Percentiles rank a stretch among this genome's conserved stretches.
phyloP scores from a whole-genome alignment of 2,797 vertebrate genomes.

The Erethizon dorsatum region DNA sequence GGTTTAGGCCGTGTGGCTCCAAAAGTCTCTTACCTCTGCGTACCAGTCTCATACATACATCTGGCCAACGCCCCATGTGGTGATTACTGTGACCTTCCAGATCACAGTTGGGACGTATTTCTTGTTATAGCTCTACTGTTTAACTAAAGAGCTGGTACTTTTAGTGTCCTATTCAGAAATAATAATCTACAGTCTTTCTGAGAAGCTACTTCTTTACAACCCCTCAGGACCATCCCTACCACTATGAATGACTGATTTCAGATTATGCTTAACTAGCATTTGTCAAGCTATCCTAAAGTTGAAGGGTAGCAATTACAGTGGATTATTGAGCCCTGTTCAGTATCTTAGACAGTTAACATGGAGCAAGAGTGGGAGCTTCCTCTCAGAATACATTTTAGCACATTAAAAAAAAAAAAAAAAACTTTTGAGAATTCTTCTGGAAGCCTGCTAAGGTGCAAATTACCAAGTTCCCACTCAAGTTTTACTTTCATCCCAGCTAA shows the following conservation, averaged over 20 bases:
- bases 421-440: background rate
- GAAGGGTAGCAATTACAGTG: background rate
- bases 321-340: background rate
- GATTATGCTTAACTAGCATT: background rate
- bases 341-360: background rate
- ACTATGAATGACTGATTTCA: background rate
- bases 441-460: background rate
- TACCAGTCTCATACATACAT: background rate
- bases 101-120: background rate
- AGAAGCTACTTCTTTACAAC: background rate
- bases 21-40: background rate
- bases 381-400: constrained; percentile 17
- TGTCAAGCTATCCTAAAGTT: background rate
- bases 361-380: background rate
- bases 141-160: background rate
- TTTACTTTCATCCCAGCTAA: background rate
- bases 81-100: background rate
- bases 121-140: too few species aligned
- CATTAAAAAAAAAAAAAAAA: background rate
- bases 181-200: background rate
- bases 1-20: background rate
- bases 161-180: background rate
- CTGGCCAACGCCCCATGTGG: background rate
- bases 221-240: background rate
- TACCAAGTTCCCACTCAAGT: background rate